Evolutionary conservation across 64 coral and sea anemone genomes (phyloP), one percentile per base, ranked within the genome.

Genomic region (Stichodactyla helianthus): DNA sequence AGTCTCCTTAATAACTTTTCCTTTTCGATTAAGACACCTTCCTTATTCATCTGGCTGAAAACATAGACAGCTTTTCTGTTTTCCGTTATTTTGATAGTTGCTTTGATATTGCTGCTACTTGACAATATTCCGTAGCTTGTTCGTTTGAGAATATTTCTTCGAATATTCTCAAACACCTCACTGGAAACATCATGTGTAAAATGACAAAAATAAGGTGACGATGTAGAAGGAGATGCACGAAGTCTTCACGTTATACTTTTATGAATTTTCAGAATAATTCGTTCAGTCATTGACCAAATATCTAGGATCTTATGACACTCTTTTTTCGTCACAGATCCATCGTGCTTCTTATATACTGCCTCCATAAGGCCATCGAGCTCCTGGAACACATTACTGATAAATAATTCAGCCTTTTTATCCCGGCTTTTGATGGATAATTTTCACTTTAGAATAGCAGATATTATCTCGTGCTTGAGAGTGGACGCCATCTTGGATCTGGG

Each of bases 251-350:
- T 60, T 50, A 89, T 89, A 52, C 87, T 54, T 82, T 55, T 68
- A 59, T 89, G 77, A 18, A 82, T 63, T 82, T 80, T 57, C 52
- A 65, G 26, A 61, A 89, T 79, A 57, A 58, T 51, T 82, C 56
- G 22, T 16, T 28, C 15, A 82, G 87, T 82, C 87, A 82, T 89
- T 4, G 86, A 71, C 87, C 78, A 89, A 82, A 89, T 28, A 64
- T 89, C 87, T 31, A 89, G 52, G 71, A 89, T 82, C 28, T 80
- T 80, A 50, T 89, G 87, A 71, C 87, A 89, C 25, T 89, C 56
- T 31, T 25, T 82, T 18, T 65, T 63, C 16, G 15, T 50, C 52
- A 19, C 54, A 28, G 77, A 65, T 27, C 54, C 78, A 82, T 89
- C 87, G 52, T 89, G 87, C 77, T 89, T 89, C 8, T 80, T 44